Conservation (phyloP, 2,797 vertebrate species). For the Sciurus vulgaris region DNA sequence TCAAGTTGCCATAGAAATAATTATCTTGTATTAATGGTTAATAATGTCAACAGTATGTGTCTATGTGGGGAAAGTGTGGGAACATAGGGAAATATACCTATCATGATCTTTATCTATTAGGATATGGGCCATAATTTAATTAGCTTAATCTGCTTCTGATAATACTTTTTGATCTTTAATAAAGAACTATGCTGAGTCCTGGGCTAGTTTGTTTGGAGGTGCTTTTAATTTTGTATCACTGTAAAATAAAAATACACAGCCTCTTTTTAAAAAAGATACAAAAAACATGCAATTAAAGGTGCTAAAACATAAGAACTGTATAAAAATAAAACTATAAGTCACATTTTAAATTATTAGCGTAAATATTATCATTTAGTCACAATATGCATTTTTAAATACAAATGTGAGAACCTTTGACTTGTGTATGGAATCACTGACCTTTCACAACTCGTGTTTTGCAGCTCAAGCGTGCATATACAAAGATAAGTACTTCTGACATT, state of each 20-base stretch:
- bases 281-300: not conserved
- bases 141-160: not conserved
- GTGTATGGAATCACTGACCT: not conserved
- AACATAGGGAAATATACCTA: not conserved
- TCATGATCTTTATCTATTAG: not conserved
- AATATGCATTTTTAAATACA: not conserved
- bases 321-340: not conserved
- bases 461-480: not conserved
- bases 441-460: not conserved
- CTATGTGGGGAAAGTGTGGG: not conserved
- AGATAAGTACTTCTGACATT: conserved; percentile 13
- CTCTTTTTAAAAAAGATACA: not conserved
- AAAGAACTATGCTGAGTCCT: not conserved
- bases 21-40: not conserved
- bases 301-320: not conserved
- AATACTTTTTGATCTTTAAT: not conserved
- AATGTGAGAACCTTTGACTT: not conserved
- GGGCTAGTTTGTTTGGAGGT: not conserved
- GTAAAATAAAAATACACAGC: not conserved
- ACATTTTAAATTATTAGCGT: not conserved
- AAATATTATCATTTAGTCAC: not conserved
- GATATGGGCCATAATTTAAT: not conserved
- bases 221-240: not conserved
- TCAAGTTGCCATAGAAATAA: not conserved
- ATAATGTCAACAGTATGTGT: not conserved